These are phyloP conservation scores for Babyrousa celebensis DNA, from an alignment of 2,797 vertebrate genomes.

Conservation along the genomic window DNA sequence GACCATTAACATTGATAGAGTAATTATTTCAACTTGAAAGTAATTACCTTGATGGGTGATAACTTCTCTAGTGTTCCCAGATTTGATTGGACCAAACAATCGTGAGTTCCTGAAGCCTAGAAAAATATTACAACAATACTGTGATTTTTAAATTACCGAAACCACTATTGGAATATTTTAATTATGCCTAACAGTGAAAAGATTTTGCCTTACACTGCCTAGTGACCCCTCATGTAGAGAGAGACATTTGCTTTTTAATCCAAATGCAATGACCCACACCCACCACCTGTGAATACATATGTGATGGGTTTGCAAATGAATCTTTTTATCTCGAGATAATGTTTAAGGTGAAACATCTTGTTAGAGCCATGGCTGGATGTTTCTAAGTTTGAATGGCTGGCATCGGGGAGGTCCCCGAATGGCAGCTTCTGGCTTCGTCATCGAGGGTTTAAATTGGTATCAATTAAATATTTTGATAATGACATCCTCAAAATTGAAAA, in stretches of 20 bases:
- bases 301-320: constrained; percentile 89
- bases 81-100: constrained; percentile 93
- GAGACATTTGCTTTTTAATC: constrained; percentile 91
- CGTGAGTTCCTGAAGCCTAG: constrained; percentile 92
- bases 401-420: constrained; percentile 68
- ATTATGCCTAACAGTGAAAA: constrained; percentile 91
- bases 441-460: constrained; percentile 68
- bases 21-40: constrained; percentile 96
- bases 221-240: constrained; percentile 91
- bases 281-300: constrained; percentile 84
- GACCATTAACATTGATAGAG: constrained; percentile 97
- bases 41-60: constrained; percentile 95
- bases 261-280: constrained; percentile 91
- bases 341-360: constrained; percentile 88
- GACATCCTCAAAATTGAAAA: constrained; percentile 65
- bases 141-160: constrained; percentile 91
- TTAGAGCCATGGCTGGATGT: constrained; percentile 70
- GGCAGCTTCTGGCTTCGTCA: constrained; percentile 74
- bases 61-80: constrained; percentile 92
- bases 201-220: constrained; percentile 90
- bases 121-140: constrained; percentile 93
- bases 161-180: constrained; percentile 90
- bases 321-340: constrained; percentile 85
- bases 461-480: constrained; percentile 73
- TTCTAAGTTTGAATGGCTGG: constrained; percentile 74